A percentile compares a stretch with the other conserved stretches of the same genome.
These are phyloP conservation scores for Protaetia brevitarsis DNA, from an alignment of 1,140 invertebrate species.

Conservation along the genomic window DNA sequence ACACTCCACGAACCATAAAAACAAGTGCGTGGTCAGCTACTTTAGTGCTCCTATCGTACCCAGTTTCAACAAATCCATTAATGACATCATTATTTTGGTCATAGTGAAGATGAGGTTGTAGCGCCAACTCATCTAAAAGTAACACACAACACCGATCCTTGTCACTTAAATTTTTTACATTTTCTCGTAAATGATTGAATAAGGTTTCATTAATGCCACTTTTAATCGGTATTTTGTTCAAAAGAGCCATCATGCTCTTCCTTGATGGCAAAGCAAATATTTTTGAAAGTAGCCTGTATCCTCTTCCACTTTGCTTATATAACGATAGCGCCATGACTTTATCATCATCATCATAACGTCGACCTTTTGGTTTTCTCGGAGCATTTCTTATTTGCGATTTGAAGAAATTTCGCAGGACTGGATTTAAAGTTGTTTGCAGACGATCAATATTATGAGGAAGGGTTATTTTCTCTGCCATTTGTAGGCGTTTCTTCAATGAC, in stretches of 20 bases:
- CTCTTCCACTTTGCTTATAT: neutral
- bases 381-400: no score
- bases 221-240: neutral
- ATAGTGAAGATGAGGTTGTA: neutral
- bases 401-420: no score
- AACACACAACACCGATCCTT: neutral
- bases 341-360: neutral
- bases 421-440: no score
- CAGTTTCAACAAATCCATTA: constrained; percentile 20
- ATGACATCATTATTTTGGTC: neutral
- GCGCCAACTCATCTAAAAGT: neutral
- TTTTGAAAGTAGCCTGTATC: neutral
- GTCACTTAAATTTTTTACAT: neutral
- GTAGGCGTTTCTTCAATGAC: no score
- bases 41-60: no score
- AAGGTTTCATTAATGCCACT: neutral
- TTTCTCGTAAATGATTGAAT: neutral
- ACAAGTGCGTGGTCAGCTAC: no score
- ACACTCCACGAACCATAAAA: no score
- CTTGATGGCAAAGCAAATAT: neutral
- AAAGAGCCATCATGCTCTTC: neutral
- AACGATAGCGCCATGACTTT: neutral
- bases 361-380: neutral
- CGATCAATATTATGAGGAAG: no score
- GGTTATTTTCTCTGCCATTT: no score